phyloP scores from a whole-genome alignment of 2,113 vertebrate genomes.

The Trachemys scripta region DNA sequence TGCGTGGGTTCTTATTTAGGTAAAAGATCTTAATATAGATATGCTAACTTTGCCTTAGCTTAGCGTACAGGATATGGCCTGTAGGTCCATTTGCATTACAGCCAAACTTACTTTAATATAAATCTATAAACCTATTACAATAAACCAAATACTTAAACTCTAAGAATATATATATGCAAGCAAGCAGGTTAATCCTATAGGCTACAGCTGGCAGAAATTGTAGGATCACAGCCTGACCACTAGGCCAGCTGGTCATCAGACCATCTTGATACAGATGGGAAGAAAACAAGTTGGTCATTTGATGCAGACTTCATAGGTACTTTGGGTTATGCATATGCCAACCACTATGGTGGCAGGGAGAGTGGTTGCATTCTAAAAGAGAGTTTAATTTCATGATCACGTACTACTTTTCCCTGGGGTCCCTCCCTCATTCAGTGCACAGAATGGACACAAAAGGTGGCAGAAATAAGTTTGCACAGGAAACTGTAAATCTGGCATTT shows the following conservation, averaged over 20 bases:
- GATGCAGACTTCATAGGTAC: neutral
- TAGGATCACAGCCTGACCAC: neutral
- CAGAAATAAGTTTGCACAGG: constrained; percentile 31
- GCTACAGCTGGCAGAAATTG: neutral
- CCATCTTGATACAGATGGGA: neutral
- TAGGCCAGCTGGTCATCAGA: neutral
- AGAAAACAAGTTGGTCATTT: neutral
- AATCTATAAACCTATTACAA: no score
- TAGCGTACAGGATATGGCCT: no score
- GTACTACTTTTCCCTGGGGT: neutral
- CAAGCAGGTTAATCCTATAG: no score
- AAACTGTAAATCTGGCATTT: constrained; percentile 26
- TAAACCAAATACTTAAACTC: no score
- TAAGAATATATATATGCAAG: no score
- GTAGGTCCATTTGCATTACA: no score
- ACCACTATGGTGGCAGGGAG: neutral
- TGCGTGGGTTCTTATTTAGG: no score
- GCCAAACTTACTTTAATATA: no score
- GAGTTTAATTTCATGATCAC: neutral
- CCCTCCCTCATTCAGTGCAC: constrained; percentile 13
- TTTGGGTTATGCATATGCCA: neutral
- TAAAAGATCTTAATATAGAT: no score
- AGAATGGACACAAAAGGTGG: neutral
- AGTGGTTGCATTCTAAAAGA: neutral
- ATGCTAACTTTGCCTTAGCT: no score